A percentile compares a stretch with the other conserved stretches of the same genome.
phyloP scores from a whole-genome alignment of 2,888 invertebrate species.

The Plusia festucae region DNA sequence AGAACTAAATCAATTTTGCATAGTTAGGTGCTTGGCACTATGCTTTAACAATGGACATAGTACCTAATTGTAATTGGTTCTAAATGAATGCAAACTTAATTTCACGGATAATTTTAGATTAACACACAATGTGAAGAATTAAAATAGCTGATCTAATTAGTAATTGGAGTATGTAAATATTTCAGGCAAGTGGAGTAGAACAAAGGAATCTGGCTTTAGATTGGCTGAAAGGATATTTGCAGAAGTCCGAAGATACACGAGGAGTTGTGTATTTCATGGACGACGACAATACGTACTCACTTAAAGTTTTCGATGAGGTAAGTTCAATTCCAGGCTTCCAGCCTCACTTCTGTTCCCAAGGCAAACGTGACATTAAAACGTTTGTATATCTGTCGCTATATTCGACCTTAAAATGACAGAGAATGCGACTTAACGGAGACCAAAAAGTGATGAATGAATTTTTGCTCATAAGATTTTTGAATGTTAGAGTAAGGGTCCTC shows the following conservation, averaged over 20 bases:
- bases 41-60: slow-evolving; percentile 12
- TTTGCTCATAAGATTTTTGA: too few species aligned
- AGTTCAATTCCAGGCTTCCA: too few species aligned
- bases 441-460: too few species aligned
- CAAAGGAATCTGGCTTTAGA: slow-evolving; percentile 96
- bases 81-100: slow-evolving; percentile 8
- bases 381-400: too few species aligned
- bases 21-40: too few species aligned
- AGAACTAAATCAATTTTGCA: neutral
- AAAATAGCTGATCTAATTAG: slow-evolving; percentile 9
- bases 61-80: neutral
- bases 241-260: slow-evolving; percentile 85
- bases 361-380: too few species aligned
- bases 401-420: too few species aligned
- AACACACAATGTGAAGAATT: slow-evolving; percentile 32
- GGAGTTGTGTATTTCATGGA: slow-evolving; percentile 98
- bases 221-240: slow-evolving; percentile 93
- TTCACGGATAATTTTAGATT: slow-evolving; percentile 19
- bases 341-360: too few species aligned
- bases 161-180: slow-evolving; percentile 41
- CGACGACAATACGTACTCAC: slow-evolving; percentile 98
- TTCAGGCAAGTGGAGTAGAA: slow-evolving; percentile 94
- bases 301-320: slow-evolving; percentile 97
- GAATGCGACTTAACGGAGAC: too few species aligned
- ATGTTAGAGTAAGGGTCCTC: too few species aligned